phyloP scores from a whole-genome alignment of 2,113 vertebrate species.

The Albula glossodonta region DNA sequence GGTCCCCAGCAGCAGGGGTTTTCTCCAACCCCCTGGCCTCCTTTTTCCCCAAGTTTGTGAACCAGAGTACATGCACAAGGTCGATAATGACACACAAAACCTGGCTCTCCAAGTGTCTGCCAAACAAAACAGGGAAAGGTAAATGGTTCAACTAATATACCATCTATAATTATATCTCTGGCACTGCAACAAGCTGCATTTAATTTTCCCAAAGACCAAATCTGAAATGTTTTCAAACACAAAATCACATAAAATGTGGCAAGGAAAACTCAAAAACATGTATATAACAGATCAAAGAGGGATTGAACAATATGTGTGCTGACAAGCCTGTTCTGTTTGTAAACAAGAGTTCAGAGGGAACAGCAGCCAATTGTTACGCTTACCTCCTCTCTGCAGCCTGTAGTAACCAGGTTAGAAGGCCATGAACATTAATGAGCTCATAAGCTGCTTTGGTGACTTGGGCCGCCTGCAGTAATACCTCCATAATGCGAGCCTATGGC shows the following conservation, averaged over 20 bases:
- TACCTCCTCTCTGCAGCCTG: slow-evolving; percentile 79
- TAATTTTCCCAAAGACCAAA: no score
- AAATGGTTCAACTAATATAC: not conserved
- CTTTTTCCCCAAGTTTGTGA: slow-evolving; percentile 78
- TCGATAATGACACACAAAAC: slow-evolving; percentile 71
- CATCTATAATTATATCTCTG: not conserved
- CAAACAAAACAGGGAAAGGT: not conserved
- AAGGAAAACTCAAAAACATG: no score
- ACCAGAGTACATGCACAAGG: slow-evolving; percentile 82
- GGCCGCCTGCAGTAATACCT: slow-evolving; percentile 75
- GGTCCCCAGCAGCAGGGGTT: slow-evolving; percentile 9
- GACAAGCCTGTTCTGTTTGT: not conserved
- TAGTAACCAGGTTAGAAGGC: slow-evolving; percentile 84
- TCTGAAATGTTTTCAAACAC: no score
- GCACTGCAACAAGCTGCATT: not conserved
- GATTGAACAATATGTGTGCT: not conserved
- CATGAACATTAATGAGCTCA: slow-evolving; percentile 78
- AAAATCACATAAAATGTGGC: no score
- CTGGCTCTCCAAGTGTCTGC: slow-evolving; percentile 77
- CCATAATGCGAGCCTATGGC: slow-evolving; percentile 78
- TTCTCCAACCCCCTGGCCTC: slow-evolving; percentile 33
- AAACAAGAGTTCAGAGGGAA: not conserved
- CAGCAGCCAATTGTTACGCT: not conserved
- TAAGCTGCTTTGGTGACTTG: slow-evolving; percentile 78
- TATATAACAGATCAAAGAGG: not conserved